phyloP scores from a whole-genome alignment of 2,113 vertebrate genomes.

The Semicossyphus pulcher region DNA sequence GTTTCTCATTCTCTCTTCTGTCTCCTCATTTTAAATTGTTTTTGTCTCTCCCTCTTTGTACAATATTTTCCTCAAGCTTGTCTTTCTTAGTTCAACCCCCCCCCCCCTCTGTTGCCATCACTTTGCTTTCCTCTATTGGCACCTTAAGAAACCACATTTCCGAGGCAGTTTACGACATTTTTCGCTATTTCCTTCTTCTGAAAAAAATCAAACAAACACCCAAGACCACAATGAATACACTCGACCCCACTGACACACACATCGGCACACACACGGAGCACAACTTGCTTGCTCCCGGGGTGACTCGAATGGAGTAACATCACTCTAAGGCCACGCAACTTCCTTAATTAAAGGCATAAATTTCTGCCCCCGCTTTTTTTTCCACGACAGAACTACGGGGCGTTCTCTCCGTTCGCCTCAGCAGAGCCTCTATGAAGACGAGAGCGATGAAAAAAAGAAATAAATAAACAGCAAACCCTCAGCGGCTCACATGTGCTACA shows the following conservation, averaged over 20 bases:
- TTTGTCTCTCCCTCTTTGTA: background rate
- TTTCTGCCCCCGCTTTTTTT: conserved; percentile 34
- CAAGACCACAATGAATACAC: conserved; percentile 38
- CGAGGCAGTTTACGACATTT: conserved; percentile 18
- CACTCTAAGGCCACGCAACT: conserved; percentile 65
- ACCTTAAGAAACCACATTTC: conserved; percentile 31
- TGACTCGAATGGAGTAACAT: conserved; percentile 46
- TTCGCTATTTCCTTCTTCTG: background rate
- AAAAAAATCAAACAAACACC: too few relatives aligned
- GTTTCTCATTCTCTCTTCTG: background rate
- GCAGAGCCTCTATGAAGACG: conserved; percentile 37
- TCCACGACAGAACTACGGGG: conserved; percentile 41
- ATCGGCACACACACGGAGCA: background rate
- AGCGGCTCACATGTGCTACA: conserved; percentile 43
- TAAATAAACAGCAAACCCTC: conserved; percentile 53
- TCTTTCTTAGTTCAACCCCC: background rate
- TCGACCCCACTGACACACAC: conserved; percentile 16
- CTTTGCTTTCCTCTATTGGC: background rate
- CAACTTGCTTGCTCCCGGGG: conserved; percentile 32
- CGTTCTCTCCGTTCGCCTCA: conserved; percentile 41
- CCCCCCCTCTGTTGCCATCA: background rate
- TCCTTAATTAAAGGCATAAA: conserved; percentile 79
- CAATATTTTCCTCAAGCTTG: background rate
- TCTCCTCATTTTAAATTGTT: background rate
- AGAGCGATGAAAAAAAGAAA: conserved; percentile 27